Percentiles rank a stretch among this genome's conserved stretches.
These are phyloP conservation scores for Xerus rutilus DNA, from an alignment of 2,797 vertebrate species.

Conservation along the genomic window DNA sequence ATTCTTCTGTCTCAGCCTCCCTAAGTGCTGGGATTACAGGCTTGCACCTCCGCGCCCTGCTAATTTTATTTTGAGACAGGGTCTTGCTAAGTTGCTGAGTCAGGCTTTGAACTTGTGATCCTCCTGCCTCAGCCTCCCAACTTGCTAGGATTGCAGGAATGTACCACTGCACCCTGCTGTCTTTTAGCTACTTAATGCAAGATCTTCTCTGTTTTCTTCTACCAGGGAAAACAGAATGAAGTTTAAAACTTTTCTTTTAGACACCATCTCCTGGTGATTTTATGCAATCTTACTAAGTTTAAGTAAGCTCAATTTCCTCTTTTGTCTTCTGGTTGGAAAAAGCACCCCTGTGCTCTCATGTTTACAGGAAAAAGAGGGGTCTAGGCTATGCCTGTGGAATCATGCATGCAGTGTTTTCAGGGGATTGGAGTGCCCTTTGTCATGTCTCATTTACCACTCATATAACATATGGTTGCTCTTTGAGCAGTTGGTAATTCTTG, in stretches of 20 bases:
- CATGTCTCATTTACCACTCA: not conserved
- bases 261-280: slow-evolving; percentile 27
- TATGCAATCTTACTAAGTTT: not conserved
- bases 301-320: slow-evolving; percentile 29
- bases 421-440: not conserved
- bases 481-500: not conserved
- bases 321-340: slow-evolving; percentile 36
- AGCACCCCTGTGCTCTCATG: not conserved
- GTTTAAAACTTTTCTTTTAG: not conserved
- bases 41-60: too few relatives aligned
- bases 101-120: too few relatives aligned
- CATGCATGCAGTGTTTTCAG: not conserved
- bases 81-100: too few relatives aligned
- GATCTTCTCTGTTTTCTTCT: not conserved
- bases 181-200: not conserved
- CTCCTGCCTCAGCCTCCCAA: too few relatives aligned
- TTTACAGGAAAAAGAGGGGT: not conserved
- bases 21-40: too few relatives aligned
- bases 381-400: not conserved
- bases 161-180: too few relatives aligned
- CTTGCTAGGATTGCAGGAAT: too few relatives aligned
- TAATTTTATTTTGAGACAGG: too few relatives aligned
- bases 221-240: not conserved
- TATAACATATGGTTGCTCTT: not conserved
- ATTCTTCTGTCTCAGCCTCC: too few relatives aligned